A percentile compares a stretch with the other conserved stretches of the same genome.
Evolutionary conservation across 2,888 invertebrate species (phyloP).

Genomic region (Anoncus sp.): DNA sequence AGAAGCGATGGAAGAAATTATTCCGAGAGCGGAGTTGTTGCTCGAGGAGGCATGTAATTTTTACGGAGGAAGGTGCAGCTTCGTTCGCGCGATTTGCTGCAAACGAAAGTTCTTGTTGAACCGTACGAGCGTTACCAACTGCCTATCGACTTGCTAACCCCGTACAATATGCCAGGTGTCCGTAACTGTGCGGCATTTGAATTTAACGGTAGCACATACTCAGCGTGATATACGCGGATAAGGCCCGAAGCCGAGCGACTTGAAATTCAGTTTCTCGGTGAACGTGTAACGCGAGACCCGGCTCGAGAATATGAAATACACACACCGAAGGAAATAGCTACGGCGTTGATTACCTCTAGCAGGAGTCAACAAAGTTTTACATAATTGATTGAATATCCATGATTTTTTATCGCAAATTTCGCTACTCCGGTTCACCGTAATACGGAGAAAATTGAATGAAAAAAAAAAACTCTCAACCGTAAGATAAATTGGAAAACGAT

Average conservation of each 20-base stretch:
- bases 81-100: slow-evolving; percentile 21
- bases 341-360: background rate
- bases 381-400: background rate
- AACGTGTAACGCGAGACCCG: background rate
- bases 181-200: slow-evolving; percentile 1
- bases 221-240: background rate
- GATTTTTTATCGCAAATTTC: too few relatives aligned
- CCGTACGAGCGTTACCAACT: background rate
- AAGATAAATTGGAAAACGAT: too few relatives aligned
- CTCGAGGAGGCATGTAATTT: slow-evolving; percentile 15
- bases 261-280: background rate
- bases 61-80: background rate
- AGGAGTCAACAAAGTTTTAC: background rate
- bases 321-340: background rate
- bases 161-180: background rate
- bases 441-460: too few relatives aligned
- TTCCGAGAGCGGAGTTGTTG: slow-evolving; percentile 1
- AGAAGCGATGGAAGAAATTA: background rate
- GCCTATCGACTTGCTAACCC: background rate
- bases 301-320: background rate
- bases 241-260: background rate
- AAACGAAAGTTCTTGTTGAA: slow-evolving; percentile 3
- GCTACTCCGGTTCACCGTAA: too few relatives aligned
- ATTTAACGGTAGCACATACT: background rate
- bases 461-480: too few relatives aligned